Base-by-base conservation (phyloP, 2,888 invertebrate species). In the Calameuta filiformis region DNA sequence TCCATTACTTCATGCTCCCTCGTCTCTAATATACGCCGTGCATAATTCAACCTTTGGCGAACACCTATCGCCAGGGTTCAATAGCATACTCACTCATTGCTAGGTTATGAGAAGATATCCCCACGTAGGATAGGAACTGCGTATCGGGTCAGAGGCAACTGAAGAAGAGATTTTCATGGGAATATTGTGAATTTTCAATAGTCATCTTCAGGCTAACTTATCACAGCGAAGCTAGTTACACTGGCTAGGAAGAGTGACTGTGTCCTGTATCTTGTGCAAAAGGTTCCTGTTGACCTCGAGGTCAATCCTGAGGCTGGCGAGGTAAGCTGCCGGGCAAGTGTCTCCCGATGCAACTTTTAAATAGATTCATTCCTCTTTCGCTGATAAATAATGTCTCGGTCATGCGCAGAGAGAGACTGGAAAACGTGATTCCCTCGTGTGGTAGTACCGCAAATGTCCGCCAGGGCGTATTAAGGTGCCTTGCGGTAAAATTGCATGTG, bases 341-440 rank as follows among this genome's bases (percentile, higher is more conserved):
- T 37, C 74, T 35, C 37, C 35, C n/a, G 35, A 6, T 35, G 35
- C 33, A 12, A 74, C 74, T 74, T 35, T 74, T 30, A 74, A 74
- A 33, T 15, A 35, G 33, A 6, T n/a, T 74, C 74, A 30, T 74
- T 30, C 37, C 74, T 74, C 74, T 74, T 11, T 74, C 74, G 31
- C 71, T 33, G 71, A 71, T 71, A 71, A 56, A 56, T 56, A 56
- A 56, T 2, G 56, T 23, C 56, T 56, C 23, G 56, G 9, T 1
- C 56, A 2, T 56, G 56, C 56, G 23, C 9, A 56, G 56, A 23
- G 56, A 23, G 56, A 56, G 23, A 23, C 56, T 56, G 2, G 56
- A 23, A 9, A 56, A 23, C 23, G 56, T 56, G 56, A 56, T 56
- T 56, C 23, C 23, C 23, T 56, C 56, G 56, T 56, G 56, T 56